Conservation (phyloP, 2,888 invertebrate species). For the Cecidostiba fungosa region DNA sequence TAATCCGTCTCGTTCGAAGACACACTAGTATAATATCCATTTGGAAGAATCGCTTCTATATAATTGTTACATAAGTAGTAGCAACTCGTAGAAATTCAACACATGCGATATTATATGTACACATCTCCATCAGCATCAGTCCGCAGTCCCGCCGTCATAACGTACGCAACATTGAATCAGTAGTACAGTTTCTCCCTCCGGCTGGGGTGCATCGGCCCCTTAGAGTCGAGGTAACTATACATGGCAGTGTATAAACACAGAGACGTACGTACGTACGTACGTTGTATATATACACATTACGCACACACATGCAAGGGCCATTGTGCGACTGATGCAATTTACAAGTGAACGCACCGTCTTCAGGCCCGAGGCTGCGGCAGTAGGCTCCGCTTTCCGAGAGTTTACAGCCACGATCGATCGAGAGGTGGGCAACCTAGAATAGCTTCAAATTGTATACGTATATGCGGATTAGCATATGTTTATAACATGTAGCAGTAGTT, state of each 20-base stretch:
- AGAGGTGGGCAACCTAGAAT: not conserved
- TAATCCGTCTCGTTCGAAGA: too few species aligned
- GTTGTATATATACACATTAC: too few species aligned
- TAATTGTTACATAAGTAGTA: too few species aligned
- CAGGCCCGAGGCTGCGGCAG: not conserved
- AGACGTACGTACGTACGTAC: not conserved
- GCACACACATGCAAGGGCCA: not conserved
- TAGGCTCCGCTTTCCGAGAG: not conserved
- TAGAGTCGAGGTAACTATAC: not conserved
- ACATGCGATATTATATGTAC: not conserved
- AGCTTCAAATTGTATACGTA: not conserved
- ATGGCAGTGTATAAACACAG: not conserved
- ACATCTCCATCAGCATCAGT: not conserved
- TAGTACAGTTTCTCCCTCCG: not conserved
- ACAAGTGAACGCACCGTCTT: constrained; percentile 34
- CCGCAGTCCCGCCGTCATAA: not conserved
- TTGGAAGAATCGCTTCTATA: too few species aligned
- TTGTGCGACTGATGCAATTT: constrained; percentile 30
- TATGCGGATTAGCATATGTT: not conserved
- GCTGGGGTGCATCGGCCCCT: not conserved
- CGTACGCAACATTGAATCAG: not conserved
- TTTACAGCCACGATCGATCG: constrained; percentile 36
- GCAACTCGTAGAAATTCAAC: not conserved
- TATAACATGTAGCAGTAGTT: not conserved
- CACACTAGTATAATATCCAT: too few species aligned